Base-by-base conservation (phyloP, 1,140 invertebrate genomes). In the Cotesia vestalis region DNA sequence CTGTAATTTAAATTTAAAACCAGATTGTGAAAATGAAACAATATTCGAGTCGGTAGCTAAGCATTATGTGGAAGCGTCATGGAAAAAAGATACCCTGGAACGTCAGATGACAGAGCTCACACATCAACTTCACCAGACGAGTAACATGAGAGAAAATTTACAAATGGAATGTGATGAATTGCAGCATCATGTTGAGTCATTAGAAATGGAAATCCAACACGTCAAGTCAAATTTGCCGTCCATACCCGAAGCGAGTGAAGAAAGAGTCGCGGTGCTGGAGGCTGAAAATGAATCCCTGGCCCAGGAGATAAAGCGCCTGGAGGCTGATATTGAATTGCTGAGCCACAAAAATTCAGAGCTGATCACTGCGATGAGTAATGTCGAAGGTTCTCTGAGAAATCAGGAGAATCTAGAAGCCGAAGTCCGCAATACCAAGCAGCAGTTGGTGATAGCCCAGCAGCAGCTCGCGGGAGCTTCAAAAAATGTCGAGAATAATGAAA, bases 251-350 rank as follows among this genome's bases (percentile, higher is more conserved):
- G 83, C 78, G 0, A 86, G 78, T 66, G 86, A 88, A 64, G 86
- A 86, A 71, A 77, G 78, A 4, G 79, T 84, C 0, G 84, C 81
- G 1, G 81, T 78, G 0, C 66, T 87, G 27, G 85, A 87, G 72
- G 83, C 77, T 4, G 84, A 86, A 68, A 79, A 80, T 1, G 85
- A 86, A 66, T 82, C 80, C 0, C 76, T 86, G 11, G 76, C 79
- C 0, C 81, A 81, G 14, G 79, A 86, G 36, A 69, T 84, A 14
- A 81, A 77, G 17, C 77, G 77, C 3, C 78, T 92, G 1, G 88
- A 88, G 78, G 77, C 84, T 17, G 89, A 91, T 76, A 88, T 90
- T 55, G 84, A 89, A 66, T 83, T 85, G 36, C 77, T 91, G 14
- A 88, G 88, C 76, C 82, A 81, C 20, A 79, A 88, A 14, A 89